phyloP scores from a whole-genome alignment of 2,797 vertebrate species.

The Ispidina lecontei region DNA sequence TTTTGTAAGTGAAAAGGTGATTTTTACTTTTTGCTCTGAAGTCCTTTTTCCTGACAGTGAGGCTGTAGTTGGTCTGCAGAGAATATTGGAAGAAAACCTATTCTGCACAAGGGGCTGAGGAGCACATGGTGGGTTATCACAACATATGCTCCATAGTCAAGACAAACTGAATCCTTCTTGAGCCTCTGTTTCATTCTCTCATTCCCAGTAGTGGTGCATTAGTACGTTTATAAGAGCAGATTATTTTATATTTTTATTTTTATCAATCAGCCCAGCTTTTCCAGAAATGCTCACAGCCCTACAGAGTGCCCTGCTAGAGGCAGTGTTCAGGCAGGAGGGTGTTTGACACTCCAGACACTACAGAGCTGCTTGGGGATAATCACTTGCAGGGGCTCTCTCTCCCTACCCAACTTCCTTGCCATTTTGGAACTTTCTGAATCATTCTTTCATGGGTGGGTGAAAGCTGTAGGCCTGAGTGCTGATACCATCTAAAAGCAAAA shows the following conservation, averaged over 20 bases:
- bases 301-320: neutral
- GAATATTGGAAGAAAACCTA: neutral
- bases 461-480: neutral
- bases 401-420: neutral
- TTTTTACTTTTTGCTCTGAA: neutral
- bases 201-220: neutral
- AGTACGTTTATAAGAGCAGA: neutral
- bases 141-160: neutral
- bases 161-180: neutral
- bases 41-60: neutral
- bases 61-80: neutral
- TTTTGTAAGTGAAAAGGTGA: neutral
- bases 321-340: neutral
- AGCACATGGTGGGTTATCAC: rapidly evolving
- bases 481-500: neutral
- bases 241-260: neutral
- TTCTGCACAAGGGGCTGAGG: neutral
- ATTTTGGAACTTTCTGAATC: neutral
- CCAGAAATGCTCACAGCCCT: neutral
- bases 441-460: neutral
- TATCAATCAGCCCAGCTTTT: neutral
- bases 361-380: neutral
- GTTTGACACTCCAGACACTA: neutral
- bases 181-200: neutral
- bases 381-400: neutral